Percentiles rank a stretch among this genome's conserved stretches.
Evolutionary conservation across 1,140 invertebrate genomes (phyloP).

Genomic region (Arion vulgaris): DNA sequence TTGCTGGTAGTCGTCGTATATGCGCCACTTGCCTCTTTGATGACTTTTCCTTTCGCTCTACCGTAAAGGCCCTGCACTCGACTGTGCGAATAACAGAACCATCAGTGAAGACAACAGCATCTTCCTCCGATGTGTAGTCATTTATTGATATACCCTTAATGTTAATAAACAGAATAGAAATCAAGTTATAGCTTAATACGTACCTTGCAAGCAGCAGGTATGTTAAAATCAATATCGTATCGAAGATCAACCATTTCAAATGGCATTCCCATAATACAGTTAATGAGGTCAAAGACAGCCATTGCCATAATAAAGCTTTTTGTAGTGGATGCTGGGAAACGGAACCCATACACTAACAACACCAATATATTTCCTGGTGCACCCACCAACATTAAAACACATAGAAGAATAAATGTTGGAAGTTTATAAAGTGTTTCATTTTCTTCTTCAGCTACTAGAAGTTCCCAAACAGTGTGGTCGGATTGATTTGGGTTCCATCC

Average conservation of each 20-base stretch:
- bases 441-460: neutral
- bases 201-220: slow-evolving; percentile 50
- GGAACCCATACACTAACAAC: slow-evolving; percentile 28
- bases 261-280: slow-evolving; percentile 58
- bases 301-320: slow-evolving; percentile 60
- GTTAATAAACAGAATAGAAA: too few relatives aligned
- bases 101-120: too few relatives aligned
- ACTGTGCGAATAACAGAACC: too few relatives aligned
- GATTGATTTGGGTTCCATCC: neutral
- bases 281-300: slow-evolving; percentile 58
- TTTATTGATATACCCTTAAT: too few relatives aligned
- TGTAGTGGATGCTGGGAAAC: slow-evolving; percentile 53
- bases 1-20: too few relatives aligned
- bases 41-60: too few relatives aligned
- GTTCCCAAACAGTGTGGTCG: neutral
- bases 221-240: slow-evolving; percentile 49
- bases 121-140: too few relatives aligned
- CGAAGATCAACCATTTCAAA: slow-evolving; percentile 63
- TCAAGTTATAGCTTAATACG: too few relatives aligned
- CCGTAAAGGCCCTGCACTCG: too few relatives aligned
- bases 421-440: neutral
- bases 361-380: slow-evolving; percentile 4
- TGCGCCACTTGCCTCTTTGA: too few relatives aligned
- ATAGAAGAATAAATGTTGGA: slow-evolving; percentile 17
- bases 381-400: neutral